Evolutionary conservation across 2,888 invertebrate species (phyloP).

Genomic region (Drymonia ruficornis): DNA sequence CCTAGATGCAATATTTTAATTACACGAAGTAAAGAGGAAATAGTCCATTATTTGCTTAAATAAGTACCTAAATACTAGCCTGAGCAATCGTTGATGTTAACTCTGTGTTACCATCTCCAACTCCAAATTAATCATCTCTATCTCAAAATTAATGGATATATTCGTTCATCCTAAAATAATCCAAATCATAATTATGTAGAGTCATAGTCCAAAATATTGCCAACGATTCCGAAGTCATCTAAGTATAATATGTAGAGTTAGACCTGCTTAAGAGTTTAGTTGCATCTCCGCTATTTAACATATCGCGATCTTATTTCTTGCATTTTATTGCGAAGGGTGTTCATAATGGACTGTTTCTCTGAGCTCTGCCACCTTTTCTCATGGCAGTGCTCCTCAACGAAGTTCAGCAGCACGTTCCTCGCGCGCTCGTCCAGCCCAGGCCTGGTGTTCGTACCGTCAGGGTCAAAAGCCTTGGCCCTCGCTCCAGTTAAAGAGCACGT

Average conservation of each 20-base stretch:
- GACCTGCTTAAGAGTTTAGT: too few species aligned
- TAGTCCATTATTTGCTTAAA: too few species aligned
- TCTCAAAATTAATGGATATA: too few species aligned
- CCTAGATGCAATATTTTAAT: too few species aligned
- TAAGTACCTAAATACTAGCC: too few species aligned
- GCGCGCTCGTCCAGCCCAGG: constrained; percentile 15
- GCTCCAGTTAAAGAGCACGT: constrained; percentile 12
- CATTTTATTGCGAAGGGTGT: constrained; percentile 7
- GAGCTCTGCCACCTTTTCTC: constrained; percentile 4
- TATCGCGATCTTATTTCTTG: constrained; percentile 7
- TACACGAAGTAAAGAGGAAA: too few species aligned
- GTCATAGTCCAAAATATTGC: background rate
- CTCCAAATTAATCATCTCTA: too few species aligned
- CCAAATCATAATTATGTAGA: too few species aligned
- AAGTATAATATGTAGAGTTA: too few species aligned
- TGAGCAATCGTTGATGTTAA: too few species aligned
- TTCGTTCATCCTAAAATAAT: too few species aligned
- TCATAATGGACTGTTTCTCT: constrained; percentile 1
- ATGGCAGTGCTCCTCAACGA: constrained; percentile 7
- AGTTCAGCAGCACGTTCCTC: constrained; percentile 7
- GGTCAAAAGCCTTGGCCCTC: constrained; percentile 9
- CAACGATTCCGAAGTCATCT: background rate
- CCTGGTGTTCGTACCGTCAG: constrained; percentile 1
- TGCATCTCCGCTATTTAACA: background rate
- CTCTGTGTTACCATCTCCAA: too few species aligned